Percentiles rank a stretch among this genome's conserved stretches.
These are phyloP conservation scores for Lacerta agilis DNA, from an alignment of 2,797 vertebrate genomes.

Conservation along the genomic window DNA sequence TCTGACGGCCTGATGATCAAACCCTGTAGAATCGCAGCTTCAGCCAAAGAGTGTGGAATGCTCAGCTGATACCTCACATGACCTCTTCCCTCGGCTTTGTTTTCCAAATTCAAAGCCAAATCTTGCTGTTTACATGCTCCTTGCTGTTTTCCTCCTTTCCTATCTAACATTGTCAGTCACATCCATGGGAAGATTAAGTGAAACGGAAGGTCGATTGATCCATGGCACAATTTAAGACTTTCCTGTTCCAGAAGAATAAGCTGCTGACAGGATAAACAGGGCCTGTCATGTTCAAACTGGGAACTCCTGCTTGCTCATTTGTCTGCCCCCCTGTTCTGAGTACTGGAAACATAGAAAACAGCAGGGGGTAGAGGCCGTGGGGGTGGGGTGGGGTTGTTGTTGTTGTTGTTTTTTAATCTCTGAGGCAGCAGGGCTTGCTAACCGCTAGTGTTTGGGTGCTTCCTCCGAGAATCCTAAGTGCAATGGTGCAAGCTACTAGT, in stretches of 20 bases:
- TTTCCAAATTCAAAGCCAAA: neutral
- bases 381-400: accelerated
- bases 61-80: slow-evolving; percentile 7
- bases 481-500: accelerated
- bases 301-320: neutral
- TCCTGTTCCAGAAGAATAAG: slow-evolving; percentile 35
- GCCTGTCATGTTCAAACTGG: neutral
- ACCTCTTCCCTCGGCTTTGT: neutral
- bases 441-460: neutral
- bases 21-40: neutral
- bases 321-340: neutral
- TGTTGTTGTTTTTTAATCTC: neutral
- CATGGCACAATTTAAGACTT: slow-evolving; percentile 33
- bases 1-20: neutral
- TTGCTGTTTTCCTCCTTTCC: slow-evolving; percentile 10
- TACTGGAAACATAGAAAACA: accelerated
- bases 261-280: slow-evolving; percentile 37
- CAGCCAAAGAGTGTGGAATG: neutral
- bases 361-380: too few species aligned
- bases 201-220: slow-evolving; percentile 20
- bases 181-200: slow-evolving; percentile 49
- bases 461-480: too few species aligned
- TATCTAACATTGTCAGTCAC: slow-evolving; percentile 2
- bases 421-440: neutral
- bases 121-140: neutral